Percentiles rank a stretch among this genome's conserved stretches.
phyloP scores from a whole-genome alignment of 1,140 invertebrate genomes.

The Portunus trituberculatus region DNA sequence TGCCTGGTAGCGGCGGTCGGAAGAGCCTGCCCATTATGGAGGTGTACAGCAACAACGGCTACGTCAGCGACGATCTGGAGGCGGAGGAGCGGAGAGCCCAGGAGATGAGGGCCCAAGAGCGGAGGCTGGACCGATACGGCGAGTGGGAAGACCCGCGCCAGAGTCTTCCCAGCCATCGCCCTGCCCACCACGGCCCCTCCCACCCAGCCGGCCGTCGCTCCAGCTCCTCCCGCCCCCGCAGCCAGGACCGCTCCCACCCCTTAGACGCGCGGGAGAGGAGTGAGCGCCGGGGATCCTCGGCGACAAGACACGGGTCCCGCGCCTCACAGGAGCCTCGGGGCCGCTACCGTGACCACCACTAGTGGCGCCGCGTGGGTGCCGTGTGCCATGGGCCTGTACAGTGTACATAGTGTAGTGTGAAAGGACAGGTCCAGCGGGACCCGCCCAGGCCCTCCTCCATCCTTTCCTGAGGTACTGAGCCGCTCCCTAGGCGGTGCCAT shows the following conservation, averaged over 20 bases:
- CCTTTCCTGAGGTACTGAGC: conserved; percentile 35
- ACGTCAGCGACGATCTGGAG: conserved; percentile 79
- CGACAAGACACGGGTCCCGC: neutral
- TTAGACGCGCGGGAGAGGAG: conserved; percentile 44
- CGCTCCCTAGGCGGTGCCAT: no score
- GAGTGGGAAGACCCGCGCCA: conserved; percentile 65
- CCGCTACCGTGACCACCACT: conserved; percentile 58
- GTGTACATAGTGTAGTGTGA: conserved; percentile 74
- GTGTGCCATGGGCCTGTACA: conserved; percentile 73
- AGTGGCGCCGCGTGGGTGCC: conserved; percentile 48
- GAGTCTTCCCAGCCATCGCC: conserved; percentile 4
- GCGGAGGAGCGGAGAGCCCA: conserved; percentile 58
- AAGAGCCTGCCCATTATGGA: conserved; percentile 79
- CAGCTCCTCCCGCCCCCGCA: conserved; percentile 24
- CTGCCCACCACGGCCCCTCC: neutral
- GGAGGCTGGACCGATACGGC: conserved; percentile 53
- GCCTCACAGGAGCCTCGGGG: conserved; percentile 57
- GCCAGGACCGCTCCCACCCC: conserved; percentile 38
- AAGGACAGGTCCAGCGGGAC: conserved; percentile 55
- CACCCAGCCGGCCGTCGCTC: neutral
- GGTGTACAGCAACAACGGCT: conserved; percentile 79
- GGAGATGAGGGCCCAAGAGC: conserved; percentile 24
- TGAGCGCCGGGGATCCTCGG: conserved; percentile 30
- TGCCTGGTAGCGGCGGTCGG: conserved; percentile 81
- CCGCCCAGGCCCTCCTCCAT: conserved; percentile 26